These are phyloP conservation scores for Drosophila aldrichi DNA, from an alignment of 2,888 invertebrate species.

Conservation along the genomic window DNA sequence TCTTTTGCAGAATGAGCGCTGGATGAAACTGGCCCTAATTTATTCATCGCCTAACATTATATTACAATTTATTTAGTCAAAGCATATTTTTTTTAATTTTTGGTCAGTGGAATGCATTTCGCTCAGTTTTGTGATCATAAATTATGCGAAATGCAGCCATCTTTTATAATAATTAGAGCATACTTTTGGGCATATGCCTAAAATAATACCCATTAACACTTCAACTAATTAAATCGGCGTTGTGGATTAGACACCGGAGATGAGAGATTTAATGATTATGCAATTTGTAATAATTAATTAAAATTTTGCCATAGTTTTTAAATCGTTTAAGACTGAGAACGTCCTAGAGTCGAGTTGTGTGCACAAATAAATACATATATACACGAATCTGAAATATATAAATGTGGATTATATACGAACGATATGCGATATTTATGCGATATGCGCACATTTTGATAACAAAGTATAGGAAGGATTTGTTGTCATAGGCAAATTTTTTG, in stretches of 20 bases:
- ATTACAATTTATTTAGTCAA: conserved; percentile 70
- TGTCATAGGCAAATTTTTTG: conserved; percentile 72
- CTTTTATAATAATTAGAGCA: conserved; percentile 34
- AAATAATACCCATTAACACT: conserved; percentile 38
- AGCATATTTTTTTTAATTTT: conserved; percentile 44
- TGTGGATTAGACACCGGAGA: conserved; percentile 54
- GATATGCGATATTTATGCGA: too few relatives aligned
- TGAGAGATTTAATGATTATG: conserved; percentile 74
- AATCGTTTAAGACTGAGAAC: conserved; percentile 85
- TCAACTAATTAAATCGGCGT: conserved; percentile 52
- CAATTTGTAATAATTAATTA: conserved; percentile 77
- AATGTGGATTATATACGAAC: conserved; percentile 2
- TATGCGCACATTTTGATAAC: conserved; percentile 42
- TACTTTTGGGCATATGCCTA: conserved; percentile 47
- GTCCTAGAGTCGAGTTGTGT: conserved; percentile 81
- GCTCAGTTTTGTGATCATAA: conserved; percentile 72
- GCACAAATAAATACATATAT: conserved; percentile 38
- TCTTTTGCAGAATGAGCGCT: conserved; percentile 68
- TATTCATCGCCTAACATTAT: conserved; percentile 68
- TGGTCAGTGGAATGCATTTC: conserved; percentile 70
- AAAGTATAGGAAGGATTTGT: conserved; percentile 49
- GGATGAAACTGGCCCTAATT: conserved; percentile 60
- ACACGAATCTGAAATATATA: conserved; percentile 18
- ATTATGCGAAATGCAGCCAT: conserved; percentile 73
- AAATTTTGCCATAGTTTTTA: conserved; percentile 84